Evolutionary conservation across 2,888 invertebrate species (phyloP), one percentile per base, ranked within the genome.

Genomic region (Drosophila paranaensis): DNA sequence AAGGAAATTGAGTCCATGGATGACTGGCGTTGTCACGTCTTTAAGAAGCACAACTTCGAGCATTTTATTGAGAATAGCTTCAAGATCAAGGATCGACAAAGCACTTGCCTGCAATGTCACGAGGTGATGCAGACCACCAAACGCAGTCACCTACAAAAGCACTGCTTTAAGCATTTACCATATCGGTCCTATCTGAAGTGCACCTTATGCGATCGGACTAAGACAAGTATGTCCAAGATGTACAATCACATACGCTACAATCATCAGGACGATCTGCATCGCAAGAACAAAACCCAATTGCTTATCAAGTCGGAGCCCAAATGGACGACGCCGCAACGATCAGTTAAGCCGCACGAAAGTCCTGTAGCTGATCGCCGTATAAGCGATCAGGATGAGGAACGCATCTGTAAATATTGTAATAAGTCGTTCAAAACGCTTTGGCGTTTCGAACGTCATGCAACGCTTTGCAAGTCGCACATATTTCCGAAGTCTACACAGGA

Each of bases 211-310:
- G 66, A 75, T 0, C 90, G 90, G 25, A 88, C 91, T 2, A 91
- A 91, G 69, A 90, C 91, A 0, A 91, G 89, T 61, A 91, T 90
- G 70, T 79, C 86, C 0, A 91, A 91, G 72, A 91, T 91, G 71
- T 67, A 82, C 33, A 86, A 90, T 56, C 91, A 91, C 61, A 79
- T 91, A 54, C 82, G 89, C n/a, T 77, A 84, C 61, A 81, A 83
- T 51, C 91, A 91, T 70, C 74, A 82, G n/a, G 77, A 73, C 1
- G 78, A 82, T 14, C 50, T 88, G 16, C 76, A 78, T 39, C 53
- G 69, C 11, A 73, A 74, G 0, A 77, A 83, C 48, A 85, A 82
- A 11, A 76, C 74, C 0, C 81, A 82, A 16, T 33, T 85, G 35
- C 45, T 89, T 3, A 77, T 89, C 8, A 85, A 89, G 25, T 51